phyloP scores from a whole-genome alignment of 2,888 invertebrate species.

The Machimus rusticus region DNA sequence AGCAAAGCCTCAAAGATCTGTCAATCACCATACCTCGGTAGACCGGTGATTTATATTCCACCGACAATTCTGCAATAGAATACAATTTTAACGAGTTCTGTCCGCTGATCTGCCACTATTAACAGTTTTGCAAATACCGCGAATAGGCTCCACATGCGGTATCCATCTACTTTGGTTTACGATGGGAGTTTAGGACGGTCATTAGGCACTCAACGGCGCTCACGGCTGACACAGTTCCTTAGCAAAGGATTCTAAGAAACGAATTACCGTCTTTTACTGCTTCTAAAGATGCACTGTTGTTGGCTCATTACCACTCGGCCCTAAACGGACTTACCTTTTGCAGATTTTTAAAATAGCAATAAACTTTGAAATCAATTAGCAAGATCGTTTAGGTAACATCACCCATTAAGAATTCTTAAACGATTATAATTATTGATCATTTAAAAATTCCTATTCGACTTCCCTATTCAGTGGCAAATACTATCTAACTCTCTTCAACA shows the following conservation, averaged over 20 bases:
- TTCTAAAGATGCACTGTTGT: background rate
- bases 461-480: background rate
- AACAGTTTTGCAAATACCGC: background rate
- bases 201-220: background rate
- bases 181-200: background rate
- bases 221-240: constrained; percentile 10
- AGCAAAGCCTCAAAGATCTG: background rate
- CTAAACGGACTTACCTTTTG: background rate
- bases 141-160: background rate
- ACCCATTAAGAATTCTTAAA: background rate
- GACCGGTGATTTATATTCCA: constrained; percentile 8
- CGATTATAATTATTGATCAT: background rate
- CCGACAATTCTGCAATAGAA: constrained; percentile 26
- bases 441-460: background rate
- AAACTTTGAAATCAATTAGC: background rate
- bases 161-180: background rate
- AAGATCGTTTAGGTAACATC: background rate
- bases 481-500: background rate
- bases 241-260: background rate
- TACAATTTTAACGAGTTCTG: constrained; percentile 26
- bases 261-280: background rate
- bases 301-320: background rate
- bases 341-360: background rate
- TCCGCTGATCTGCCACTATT: background rate
- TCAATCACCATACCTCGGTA: constrained; percentile 8